Conservation (phyloP, 1,140 invertebrate genomes). For the Cephus cinctus region DNA sequence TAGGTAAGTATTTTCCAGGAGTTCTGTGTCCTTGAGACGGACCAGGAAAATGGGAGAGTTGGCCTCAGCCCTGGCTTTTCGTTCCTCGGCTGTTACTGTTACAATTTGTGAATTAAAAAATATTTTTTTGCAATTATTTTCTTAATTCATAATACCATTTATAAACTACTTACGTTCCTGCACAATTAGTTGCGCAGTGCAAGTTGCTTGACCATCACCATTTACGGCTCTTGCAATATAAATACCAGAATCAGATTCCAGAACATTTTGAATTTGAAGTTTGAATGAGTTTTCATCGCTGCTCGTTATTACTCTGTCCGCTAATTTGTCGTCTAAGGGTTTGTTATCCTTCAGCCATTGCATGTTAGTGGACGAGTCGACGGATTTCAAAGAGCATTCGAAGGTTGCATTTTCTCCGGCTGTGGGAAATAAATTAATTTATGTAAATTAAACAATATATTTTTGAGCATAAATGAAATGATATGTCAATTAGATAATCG, state of each 20-base stretch:
- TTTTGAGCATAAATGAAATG: no score
- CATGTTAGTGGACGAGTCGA: constrained; percentile 54
- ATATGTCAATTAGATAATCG: no score
- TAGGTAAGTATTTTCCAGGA: constrained; percentile 82
- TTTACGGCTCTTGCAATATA: constrained; percentile 92
- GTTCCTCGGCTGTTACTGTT: constrained; percentile 71
- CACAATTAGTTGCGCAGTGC: constrained; percentile 82
- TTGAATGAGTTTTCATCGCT: constrained; percentile 62
- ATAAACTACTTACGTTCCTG: constrained; percentile 69
- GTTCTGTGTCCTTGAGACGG: constrained; percentile 81
- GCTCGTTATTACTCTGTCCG: constrained; percentile 70
- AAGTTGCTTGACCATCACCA: constrained; percentile 73
- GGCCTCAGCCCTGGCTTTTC: constrained; percentile 66
- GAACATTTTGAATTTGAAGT: constrained; percentile 78
- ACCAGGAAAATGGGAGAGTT: constrained; percentile 80
- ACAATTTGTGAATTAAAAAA: constrained; percentile 8
- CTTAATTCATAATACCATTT: constrained; percentile 7
- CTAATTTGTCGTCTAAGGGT: constrained; percentile 72
- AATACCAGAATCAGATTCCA: constrained; percentile 80
- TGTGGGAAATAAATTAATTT: constrained; percentile 39
- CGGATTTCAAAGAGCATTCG: constrained; percentile 70
- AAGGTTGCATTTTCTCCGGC: constrained; percentile 85
- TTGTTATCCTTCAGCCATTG: constrained; percentile 91
- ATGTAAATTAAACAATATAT: not conserved
- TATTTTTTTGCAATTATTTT: constrained; percentile 1